Base-by-base conservation (phyloP, 2,797 vertebrate genomes). In the Onychomys torridus region DNA sequence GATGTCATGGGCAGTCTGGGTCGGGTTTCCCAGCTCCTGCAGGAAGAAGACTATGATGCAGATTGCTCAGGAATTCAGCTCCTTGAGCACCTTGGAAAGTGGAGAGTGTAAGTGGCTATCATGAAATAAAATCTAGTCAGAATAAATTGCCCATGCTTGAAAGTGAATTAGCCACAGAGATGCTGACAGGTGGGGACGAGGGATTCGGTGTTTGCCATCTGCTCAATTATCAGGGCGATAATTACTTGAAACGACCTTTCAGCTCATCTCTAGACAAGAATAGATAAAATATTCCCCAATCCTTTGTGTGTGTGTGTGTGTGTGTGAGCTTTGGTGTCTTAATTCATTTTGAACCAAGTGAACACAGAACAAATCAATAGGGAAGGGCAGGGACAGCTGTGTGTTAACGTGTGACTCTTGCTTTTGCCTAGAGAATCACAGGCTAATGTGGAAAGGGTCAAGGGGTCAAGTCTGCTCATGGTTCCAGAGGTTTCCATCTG, bases 111-210 rank as follows among this genome's bases (percentile, higher is more conserved):
- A 81, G 52, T 43, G 57, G 63, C 69, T 49, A 14, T 59, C 57
- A 14, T 6, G 89, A 71, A 71, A 43, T 63, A 85, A 40, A 89
- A 91, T 91, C 76, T 9, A 34, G 86, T 86, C 76, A 82, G 93
- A 84, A 63, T 37, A 63, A 83, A 91, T 25, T 67, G 87, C 84
- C 93, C 87, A 32, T 94, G 86, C 90, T 71, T 94, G 96, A 96
- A 95, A 95, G 94, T 85, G 92, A 97, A 96, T 88, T 73, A 93
- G 79, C 67, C 29, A 9, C 83, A 14, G 95, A 59, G 75, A 34
- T 0, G 17, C 88, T 10, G 71, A 59, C 79, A 13, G 85, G 94
- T 13, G 0, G 73, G 61, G 75, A 9, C 6, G 61, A n/a, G 27
- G 40, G 93, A 84, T 61, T 52, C n/a, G 92, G 67, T 29, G n/a